Evolutionary conservation across 2,888 invertebrate species (phyloP), one percentile per base, ranked within the genome.

Genomic region (Diloba caeruleocephala): DNA sequence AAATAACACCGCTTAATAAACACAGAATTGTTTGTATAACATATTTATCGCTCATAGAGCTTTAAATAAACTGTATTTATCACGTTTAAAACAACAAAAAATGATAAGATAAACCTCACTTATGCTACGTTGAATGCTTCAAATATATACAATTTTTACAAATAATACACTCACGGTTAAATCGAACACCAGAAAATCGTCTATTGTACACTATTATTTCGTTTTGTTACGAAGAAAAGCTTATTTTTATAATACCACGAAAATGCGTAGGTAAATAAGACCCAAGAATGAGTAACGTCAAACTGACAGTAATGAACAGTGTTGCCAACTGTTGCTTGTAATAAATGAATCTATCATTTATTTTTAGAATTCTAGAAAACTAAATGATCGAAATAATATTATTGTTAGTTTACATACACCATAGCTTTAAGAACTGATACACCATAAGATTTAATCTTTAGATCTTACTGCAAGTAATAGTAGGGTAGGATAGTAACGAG

Each of bases 201-300:
- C 17, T 39, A 31, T 33, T 51, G 8, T 39, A 32, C 38, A 52
- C 39, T 45, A 37, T 36, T 32, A 21, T 43, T 59, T 43, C 41
- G 19, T 37, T 41, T 46, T 34, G 17, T 34, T 34, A 41, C 43
- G 42, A 72, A 36, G 48, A 39, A 42, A 49, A 17, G 29, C 25
- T 59, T 55, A 59, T 51, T 74, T 69, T 68, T 55, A 45, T 55
- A 59, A 51, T 59, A 61, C 49, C 48, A 60, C 56, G 61, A 68
- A 80, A 79, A 80, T 83, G 80, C 81, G 84, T 84, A 80, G 76
- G 75, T 79, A 82, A 79, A 83, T 81, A 84, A 56, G 48, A 58
- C 50, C 43, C 19, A 13, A 73, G 59, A 67, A 52, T 46, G 32
- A 36, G 39, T 72, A 75, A 79, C 46, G 83, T 85, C 85, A 82